Conservation (phyloP, 2,888 invertebrate species). For the Lissonota sp. region DNA sequence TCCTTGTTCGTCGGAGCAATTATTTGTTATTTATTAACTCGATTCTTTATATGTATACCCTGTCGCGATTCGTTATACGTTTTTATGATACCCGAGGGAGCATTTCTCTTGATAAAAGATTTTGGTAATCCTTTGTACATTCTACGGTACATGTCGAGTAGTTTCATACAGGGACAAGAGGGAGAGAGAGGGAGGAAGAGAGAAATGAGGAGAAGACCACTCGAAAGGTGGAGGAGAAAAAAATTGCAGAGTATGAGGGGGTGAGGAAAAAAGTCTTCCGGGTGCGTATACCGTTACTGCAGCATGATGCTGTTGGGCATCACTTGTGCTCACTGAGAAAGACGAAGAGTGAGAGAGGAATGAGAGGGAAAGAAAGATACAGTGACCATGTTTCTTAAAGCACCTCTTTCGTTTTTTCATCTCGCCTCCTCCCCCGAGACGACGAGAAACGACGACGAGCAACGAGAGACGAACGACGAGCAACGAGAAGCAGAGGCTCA, state of each 20-base stretch:
- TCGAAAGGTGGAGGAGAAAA: slow-evolving; percentile 25
- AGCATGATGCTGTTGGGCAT: slow-evolving; percentile 50
- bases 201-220: slow-evolving; percentile 26
- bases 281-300: slow-evolving; percentile 64
- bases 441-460: slow-evolving; percentile 19
- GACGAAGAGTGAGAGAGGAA: slow-evolving; percentile 46
- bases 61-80: slow-evolving; percentile 65
- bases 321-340: slow-evolving; percentile 41
- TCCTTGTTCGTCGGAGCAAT: slow-evolving; percentile 62
- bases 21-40: slow-evolving; percentile 66
- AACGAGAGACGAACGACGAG: slow-evolving; percentile 12
- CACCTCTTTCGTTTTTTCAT: slow-evolving; percentile 57
- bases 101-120: slow-evolving; percentile 63
- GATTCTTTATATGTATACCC: slow-evolving; percentile 62
- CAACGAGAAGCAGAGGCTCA: too few species aligned
- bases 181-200: slow-evolving; percentile 22
- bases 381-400: slow-evolving; percentile 64
- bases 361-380: slow-evolving; percentile 50
- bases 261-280: slow-evolving; percentile 54
- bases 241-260: slow-evolving; percentile 22
- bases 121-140: slow-evolving; percentile 66
- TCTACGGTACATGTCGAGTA: slow-evolving; percentile 60
- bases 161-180: slow-evolving; percentile 22
- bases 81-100: slow-evolving; percentile 62
- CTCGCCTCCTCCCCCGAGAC: slow-evolving; percentile 38